phyloP scores from a whole-genome alignment of 2,888 invertebrate species.

The Cryptus viduatorius region DNA sequence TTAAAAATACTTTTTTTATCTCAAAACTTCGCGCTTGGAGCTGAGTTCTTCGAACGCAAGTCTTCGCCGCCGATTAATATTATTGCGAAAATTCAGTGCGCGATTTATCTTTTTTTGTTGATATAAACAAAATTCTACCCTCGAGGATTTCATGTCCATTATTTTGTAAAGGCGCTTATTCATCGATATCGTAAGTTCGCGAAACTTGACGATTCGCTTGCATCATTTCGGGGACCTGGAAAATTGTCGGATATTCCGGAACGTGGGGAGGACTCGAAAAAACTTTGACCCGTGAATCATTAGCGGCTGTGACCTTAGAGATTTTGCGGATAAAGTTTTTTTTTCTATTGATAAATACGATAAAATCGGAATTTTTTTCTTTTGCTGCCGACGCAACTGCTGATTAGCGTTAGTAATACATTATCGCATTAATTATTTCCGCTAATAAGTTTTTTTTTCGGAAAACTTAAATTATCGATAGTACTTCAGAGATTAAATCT shows the following conservation, averaged over 20 bases:
- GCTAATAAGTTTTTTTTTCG: background rate
- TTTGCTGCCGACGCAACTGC: background rate
- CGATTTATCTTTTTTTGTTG: background rate
- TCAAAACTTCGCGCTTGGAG: too few species aligned
- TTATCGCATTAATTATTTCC: background rate
- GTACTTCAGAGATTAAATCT: background rate
- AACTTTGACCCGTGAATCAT: background rate
- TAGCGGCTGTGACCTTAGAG: background rate
- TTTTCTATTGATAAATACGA: background rate
- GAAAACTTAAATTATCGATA: background rate
- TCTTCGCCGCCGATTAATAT: background rate
- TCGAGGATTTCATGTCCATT: background rate
- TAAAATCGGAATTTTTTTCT: background rate
- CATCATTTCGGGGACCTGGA: conserved; percentile 13
- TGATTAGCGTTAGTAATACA: background rate
- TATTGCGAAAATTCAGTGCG: background rate
- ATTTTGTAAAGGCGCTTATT: too few species aligned
- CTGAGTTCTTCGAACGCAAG: background rate
- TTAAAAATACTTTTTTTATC: too few species aligned
- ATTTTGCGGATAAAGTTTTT: background rate
- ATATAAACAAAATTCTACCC: background rate
- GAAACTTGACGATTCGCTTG: conserved; percentile 28
- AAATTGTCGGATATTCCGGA: background rate
- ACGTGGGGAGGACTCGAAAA: background rate
- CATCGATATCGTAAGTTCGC: background rate